Evolutionary conservation across 2,113 vertebrate species (phyloP).

Genomic region (Hippopotamus amphibius): DNA sequence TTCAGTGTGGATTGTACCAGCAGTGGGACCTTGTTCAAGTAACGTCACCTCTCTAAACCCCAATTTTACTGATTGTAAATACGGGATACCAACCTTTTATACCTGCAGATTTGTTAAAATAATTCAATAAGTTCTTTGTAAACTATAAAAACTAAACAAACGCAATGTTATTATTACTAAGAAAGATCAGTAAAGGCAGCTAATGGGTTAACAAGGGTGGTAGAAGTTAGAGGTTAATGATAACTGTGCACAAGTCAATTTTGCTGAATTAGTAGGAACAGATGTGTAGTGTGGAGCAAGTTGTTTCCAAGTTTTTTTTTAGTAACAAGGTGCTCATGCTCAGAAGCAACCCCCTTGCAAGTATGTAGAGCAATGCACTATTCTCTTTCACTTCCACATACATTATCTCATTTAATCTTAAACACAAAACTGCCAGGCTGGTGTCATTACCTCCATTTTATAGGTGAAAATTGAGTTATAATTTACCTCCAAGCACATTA

Average conservation of each 20-base stretch:
- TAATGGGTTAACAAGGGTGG: background rate
- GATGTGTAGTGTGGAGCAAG: background rate
- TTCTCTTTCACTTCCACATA: background rate
- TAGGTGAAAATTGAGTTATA: conserved; percentile 18
- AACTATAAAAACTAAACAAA: conserved; percentile 1
- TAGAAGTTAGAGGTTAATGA: conserved; percentile 9
- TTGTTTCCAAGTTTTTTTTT: conserved; percentile 50
- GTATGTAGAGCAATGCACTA: background rate
- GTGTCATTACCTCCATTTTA: conserved; percentile 9
- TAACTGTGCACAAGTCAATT: background rate
- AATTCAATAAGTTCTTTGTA: background rate
- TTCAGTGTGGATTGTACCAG: background rate
- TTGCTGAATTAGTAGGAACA: background rate
- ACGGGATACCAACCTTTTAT: background rate
- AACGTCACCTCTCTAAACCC: background rate
- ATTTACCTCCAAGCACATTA: conserved; percentile 10
- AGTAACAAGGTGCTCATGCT: background rate
- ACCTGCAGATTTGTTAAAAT: background rate
- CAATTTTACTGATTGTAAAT: background rate
- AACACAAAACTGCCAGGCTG: background rate
- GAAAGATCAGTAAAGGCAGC: background rate
- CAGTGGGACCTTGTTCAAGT: background rate
- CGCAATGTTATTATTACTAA: background rate
- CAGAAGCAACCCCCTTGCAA: conserved; percentile 1
- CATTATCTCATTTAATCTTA: conserved; percentile 30